phyloP scores from a whole-genome alignment of 2,797 vertebrate species.

The Syngnathus acus region DNA sequence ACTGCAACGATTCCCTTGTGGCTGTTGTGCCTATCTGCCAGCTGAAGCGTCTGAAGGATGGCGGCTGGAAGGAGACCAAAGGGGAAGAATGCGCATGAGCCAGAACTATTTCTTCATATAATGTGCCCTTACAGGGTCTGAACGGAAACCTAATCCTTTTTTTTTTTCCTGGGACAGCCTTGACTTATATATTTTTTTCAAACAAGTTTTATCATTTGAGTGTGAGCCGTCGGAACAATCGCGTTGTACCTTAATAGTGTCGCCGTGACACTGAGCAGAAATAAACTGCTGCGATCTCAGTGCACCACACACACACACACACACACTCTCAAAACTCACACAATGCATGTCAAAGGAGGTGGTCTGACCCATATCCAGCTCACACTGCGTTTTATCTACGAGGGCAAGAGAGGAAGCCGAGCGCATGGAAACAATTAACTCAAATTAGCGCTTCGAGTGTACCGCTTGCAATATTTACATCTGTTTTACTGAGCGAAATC shows the following conservation, averaged over 20 bases:
- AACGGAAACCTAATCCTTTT: background rate
- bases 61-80: constrained; percentile 8
- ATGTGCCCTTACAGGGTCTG: background rate
- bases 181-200: background rate
- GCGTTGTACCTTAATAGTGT: no score
- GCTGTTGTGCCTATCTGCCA: constrained; percentile 31
- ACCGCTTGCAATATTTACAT: background rate
- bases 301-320: background rate
- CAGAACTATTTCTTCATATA: background rate
- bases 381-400: background rate
- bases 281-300: constrained; percentile 38
- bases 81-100: constrained; percentile 4
- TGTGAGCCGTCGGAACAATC: no score
- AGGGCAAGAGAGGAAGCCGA: background rate
- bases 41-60: constrained; percentile 25
- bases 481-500: background rate
- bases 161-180: background rate
- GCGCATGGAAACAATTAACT: background rate
- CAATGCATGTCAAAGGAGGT: constrained; percentile 12
- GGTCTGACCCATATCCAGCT: constrained; percentile 31
- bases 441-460: background rate
- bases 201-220: background rate
- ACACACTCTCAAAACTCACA: constrained; percentile 4
- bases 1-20: constrained; percentile 35
- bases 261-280: constrained; percentile 42